Conservation (phyloP, 1,140 invertebrate genomes). For the Bombus superbus region DNA sequence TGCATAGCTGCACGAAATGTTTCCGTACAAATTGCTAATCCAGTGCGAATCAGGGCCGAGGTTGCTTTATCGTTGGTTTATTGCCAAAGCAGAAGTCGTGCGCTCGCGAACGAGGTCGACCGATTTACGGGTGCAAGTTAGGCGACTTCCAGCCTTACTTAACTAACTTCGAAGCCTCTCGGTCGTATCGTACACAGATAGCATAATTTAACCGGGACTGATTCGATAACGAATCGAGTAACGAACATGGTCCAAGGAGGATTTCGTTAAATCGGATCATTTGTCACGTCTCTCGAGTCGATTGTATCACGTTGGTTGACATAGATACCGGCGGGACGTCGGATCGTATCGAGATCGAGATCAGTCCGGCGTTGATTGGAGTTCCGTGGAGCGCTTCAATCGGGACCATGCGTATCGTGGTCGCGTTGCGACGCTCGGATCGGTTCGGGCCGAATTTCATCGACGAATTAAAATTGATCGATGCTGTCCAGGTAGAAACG, state of each 20-base stretch:
- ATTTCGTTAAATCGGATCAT: constrained; percentile 69
- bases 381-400: constrained; percentile 49
- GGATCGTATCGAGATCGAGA: constrained; percentile 63
- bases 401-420: constrained; percentile 41
- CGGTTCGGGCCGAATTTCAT: constrained; percentile 19
- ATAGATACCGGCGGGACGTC: constrained; percentile 52
- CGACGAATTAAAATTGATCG: constrained; percentile 67
- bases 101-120: background rate
- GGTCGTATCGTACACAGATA: constrained; percentile 17
- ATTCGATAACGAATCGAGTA: constrained; percentile 60
- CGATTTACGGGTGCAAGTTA: constrained; percentile 41
- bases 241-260: constrained; percentile 57
- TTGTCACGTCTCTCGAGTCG: constrained; percentile 59
- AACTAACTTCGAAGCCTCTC: constrained; percentile 23
- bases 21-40: constrained; percentile 27
- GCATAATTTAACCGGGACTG: constrained; percentile 47
- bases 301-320: constrained; percentile 20
- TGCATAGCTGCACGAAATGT: constrained; percentile 20
- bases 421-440: constrained; percentile 9
- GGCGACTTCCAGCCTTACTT: constrained; percentile 30
- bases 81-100: background rate
- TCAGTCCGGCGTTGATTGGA: constrained; percentile 63
- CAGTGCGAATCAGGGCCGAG: constrained; percentile 27
- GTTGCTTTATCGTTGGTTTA: constrained; percentile 28
- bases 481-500: constrained; percentile 32